These are phyloP conservation scores for Tinea pellionella DNA, from an alignment of 2,888 invertebrate species.

Conservation along the genomic window DNA sequence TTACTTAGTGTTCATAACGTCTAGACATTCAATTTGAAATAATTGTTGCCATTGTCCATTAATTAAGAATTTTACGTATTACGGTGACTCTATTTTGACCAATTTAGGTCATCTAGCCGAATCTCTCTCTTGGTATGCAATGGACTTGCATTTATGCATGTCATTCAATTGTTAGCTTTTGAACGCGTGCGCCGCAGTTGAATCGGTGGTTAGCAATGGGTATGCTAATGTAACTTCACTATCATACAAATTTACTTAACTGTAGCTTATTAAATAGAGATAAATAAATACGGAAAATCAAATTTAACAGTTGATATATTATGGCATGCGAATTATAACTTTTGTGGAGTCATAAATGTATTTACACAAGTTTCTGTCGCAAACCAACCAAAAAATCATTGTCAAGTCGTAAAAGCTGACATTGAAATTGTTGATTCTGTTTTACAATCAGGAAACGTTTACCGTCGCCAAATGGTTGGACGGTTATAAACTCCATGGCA, in stretches of 20 bases:
- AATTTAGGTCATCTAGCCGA: neutral
- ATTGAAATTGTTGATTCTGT: constrained; percentile 55
- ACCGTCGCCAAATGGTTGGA: constrained; percentile 32
- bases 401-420: constrained; percentile 53
- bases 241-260: no score
- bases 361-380: neutral
- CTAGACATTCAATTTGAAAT: constrained; percentile 51
- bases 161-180: neutral
- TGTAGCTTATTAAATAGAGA: no score
- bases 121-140: neutral
- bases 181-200: neutral
- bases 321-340: no score
- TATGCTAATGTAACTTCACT: no score
- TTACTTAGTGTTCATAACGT: constrained; percentile 23
- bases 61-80: constrained; percentile 27
- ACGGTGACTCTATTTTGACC: neutral
- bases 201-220: no score
- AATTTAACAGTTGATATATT: no score
- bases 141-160: neutral
- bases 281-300: no score
- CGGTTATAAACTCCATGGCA: constrained; percentile 23
- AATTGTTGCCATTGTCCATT: constrained; percentile 39
- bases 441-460: constrained; percentile 49
- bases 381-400: constrained; percentile 32
- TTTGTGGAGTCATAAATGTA: neutral